Conservation (phyloP, 2,888 invertebrate genomes). For the Caenorhabditis sp. region DNA sequence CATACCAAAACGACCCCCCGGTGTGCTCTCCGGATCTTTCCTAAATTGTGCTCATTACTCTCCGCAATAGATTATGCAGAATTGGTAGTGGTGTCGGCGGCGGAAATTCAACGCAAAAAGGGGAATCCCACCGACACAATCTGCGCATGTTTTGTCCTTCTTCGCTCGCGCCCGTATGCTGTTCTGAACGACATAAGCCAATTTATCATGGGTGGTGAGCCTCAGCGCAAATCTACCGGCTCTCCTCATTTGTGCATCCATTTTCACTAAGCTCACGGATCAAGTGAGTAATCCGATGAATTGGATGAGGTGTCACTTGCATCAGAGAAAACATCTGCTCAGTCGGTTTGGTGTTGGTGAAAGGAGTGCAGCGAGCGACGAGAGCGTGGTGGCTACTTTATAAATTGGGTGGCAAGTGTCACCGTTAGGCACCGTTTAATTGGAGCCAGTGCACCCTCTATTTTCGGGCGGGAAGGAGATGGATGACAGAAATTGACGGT, state of each 20-base stretch:
- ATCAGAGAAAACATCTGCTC: constrained; percentile 22
- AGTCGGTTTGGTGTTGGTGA: background rate
- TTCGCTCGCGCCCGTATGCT: constrained; percentile 7
- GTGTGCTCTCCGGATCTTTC: background rate
- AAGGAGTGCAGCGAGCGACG: background rate
- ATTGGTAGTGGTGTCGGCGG: background rate
- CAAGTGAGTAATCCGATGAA: constrained; percentile 14
- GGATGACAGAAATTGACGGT: background rate
- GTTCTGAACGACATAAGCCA: constrained; percentile 8
- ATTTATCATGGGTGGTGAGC: constrained; percentile 2
- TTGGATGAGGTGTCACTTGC: constrained; percentile 36
- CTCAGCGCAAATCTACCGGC: background rate
- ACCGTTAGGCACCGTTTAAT: constrained; percentile 18
- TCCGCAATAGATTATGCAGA: constrained; percentile 21
- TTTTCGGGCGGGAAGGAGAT: background rate
- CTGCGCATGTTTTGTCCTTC: constrained; percentile 8
- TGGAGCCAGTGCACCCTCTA: background rate
- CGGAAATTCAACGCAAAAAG: constrained; percentile 6
- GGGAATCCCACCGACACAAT: constrained; percentile 5
- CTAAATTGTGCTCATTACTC: constrained; percentile 34
- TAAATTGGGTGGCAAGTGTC: constrained; percentile 17
- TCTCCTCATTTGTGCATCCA: constrained; percentile 6
- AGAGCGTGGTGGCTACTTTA: constrained; percentile 3
- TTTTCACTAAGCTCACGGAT: constrained; percentile 8
- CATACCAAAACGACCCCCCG: background rate